A percentile compares a stretch with the other conserved stretches of the same genome.
Evolutionary conservation across 2,113 vertebrate species (phyloP).

Genomic region (Microtus montanus): DNA sequence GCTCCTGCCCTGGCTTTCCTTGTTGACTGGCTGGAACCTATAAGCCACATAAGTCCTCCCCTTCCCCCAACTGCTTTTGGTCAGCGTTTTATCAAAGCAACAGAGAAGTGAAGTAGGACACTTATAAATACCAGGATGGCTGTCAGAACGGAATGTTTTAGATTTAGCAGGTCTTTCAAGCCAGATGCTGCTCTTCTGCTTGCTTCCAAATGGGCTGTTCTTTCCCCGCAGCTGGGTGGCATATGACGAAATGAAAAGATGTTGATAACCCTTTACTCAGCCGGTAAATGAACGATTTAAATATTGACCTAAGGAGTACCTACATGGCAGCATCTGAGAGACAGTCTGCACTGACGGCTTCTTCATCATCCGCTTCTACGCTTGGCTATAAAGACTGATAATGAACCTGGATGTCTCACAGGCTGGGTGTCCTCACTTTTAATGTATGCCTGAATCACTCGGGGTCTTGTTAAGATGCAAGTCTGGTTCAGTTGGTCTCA

Average conservation of each 20-base stretch:
- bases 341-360: not conserved
- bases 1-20: not conserved
- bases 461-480: not conserved
- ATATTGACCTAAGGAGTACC: not conserved
- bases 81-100: not conserved
- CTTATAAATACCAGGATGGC: conserved; percentile 60
- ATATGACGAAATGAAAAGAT: conserved; percentile 10
- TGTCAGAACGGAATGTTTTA: conserved; percentile 50
- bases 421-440: not conserved
- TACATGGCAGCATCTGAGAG: not conserved
- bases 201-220: conserved; percentile 55
- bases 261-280: not conserved
- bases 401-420: not conserved
- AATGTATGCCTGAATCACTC: not conserved
- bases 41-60: not conserved
- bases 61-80: not conserved
- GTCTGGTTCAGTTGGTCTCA: not conserved
- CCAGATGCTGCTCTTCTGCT: conserved; percentile 62
- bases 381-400: not conserved
- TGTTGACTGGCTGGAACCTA: not conserved
- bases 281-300: not conserved
- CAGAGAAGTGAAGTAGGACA: not conserved
- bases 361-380: not conserved
- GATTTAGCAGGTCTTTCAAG: conserved; percentile 71
- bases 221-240: conserved; percentile 56